Base-by-base conservation (phyloP, 2,797 vertebrate genomes). In the Avahi laniger region DNA sequence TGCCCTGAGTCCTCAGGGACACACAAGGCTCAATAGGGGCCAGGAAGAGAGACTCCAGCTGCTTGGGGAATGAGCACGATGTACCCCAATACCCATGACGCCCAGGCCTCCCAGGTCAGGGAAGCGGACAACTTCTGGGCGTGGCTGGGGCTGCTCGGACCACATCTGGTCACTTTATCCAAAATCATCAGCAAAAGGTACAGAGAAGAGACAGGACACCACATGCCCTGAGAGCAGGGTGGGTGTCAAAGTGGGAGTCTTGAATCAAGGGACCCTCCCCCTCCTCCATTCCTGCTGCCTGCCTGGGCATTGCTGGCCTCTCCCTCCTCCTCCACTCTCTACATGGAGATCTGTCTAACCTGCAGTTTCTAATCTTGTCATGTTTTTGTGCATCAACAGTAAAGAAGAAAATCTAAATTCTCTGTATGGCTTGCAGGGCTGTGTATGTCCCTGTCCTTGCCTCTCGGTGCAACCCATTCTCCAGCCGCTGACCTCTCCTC, bases 171-270 rank as follows among this genome's bases (percentile, higher is more conserved):
- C 50, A 41, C 65, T 22, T 33, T 11, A 67, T 22, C 13, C 1
- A 6, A 81, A 90, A 50, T 67, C 52, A 46, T 61, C 41, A 8
- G 76, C 0, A 3, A 67, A 91, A 91, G 46, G 41, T 20, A 18
- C 0, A 0, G 17, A 8, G 24, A 79, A 26, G 46, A 33, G 43
- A 59, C 0, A 1, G 78, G 57, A 79, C 18, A 65, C 41, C 4
- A 10, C 12, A 14, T 0, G 7, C 67, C 18, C 2, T 0, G 22
- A 30, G 30, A 43, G 65, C 1, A 13, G 52, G 13, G 43, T 1
- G 24, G 11, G 38, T 1, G 0, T 73, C 43, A 54, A 12, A 28
- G 61, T 4, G 8, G 26, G 26, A 22, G 13, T 65, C 52, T 35
- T n/a, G 41, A 57, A 26, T 79, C 46, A 7, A 41, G 65, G 35